Percentiles rank a stretch among this genome's conserved stretches.
These are phyloP conservation scores for Malurus splendens DNA, from an alignment of 2,797 vertebrate species.

Conservation along the genomic window DNA sequence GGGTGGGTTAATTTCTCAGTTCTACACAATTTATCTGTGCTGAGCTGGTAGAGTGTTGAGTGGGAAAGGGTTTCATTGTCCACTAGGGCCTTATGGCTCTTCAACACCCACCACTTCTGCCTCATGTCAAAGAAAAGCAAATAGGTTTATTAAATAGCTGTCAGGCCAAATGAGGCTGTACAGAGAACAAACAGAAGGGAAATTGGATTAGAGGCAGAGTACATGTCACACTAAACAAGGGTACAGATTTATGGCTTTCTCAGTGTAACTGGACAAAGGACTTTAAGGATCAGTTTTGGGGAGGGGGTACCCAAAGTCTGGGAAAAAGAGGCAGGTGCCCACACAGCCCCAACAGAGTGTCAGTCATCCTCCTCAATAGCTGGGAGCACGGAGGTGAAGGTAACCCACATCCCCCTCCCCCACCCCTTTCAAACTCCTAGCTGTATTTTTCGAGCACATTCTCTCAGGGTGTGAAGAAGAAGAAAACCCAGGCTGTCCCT, in stretches of 20 bases:
- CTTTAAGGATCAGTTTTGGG: conserved; percentile 24
- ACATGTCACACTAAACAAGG: conserved; percentile 74
- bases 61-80: conserved; percentile 80
- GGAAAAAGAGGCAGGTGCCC: not conserved
- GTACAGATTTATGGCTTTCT: conserved; percentile 71
- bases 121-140: conserved; percentile 79
- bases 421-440: not conserved
- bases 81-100: conserved; percentile 72
- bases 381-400: not conserved
- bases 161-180: conserved; percentile 73
- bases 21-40: conserved; percentile 76
- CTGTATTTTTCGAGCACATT: not conserved
- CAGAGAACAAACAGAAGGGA: conserved; percentile 70
- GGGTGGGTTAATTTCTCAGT: conserved; percentile 72
- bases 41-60: conserved; percentile 78
- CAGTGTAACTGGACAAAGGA: conserved; percentile 29
- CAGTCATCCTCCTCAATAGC: not conserved
- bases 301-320: not conserved
- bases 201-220: conserved; percentile 78
- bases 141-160: conserved; percentile 84
- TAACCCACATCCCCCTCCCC: too few relatives aligned
- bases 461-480: not conserved
- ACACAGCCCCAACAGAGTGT: fast-evolving
- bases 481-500: not conserved
- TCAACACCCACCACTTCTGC: conserved; percentile 79